Percentiles rank a stretch among this genome's conserved stretches.
Conservation (phyloP, 2,797 vertebrate genomes). For the Hapalemur alaotrensis region DNA sequence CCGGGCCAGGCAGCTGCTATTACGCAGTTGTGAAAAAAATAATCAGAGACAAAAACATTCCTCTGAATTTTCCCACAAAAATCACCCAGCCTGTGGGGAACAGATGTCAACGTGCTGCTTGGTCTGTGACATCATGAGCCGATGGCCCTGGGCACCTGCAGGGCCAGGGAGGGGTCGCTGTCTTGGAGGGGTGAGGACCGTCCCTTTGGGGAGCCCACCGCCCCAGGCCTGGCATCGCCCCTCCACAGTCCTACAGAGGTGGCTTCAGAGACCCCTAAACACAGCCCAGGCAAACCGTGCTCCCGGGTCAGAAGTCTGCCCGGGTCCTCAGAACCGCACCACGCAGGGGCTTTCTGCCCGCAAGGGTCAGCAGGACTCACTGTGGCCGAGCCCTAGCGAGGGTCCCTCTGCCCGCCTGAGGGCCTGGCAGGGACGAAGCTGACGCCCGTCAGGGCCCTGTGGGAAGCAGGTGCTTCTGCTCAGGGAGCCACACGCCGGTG, state of each 20-base stretch:
- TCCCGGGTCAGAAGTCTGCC: rapidly evolving
- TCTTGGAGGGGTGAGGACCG: rapidly evolving
- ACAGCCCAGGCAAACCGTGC: background rate
- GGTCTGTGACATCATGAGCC: rapidly evolving
- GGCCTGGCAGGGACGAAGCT: rapidly evolving
- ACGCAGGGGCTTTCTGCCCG: background rate
- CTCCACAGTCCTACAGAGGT: rapidly evolving
- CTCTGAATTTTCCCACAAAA: background rate
- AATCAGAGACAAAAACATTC: background rate
- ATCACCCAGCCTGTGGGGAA: background rate
- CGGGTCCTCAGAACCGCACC: background rate
- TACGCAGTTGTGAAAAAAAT: background rate
- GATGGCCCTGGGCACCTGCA: background rate
- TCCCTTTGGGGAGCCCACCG: background rate
- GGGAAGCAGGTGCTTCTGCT: background rate
- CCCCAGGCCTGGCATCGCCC: rapidly evolving
- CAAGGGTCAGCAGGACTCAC: background rate
- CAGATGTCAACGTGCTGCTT: background rate
- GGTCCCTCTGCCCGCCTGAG: rapidly evolving
- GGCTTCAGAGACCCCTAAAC: background rate
- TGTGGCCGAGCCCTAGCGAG: background rate
- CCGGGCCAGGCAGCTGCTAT: background rate
- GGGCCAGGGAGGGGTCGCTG: no score
- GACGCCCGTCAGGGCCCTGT: background rate
- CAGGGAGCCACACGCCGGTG: background rate